A percentile compares a stretch with the other conserved stretches of the same genome.
Evolutionary conservation across 2,113 vertebrate genomes (phyloP).

Genomic region (Ariopsis seemanni): DNA sequence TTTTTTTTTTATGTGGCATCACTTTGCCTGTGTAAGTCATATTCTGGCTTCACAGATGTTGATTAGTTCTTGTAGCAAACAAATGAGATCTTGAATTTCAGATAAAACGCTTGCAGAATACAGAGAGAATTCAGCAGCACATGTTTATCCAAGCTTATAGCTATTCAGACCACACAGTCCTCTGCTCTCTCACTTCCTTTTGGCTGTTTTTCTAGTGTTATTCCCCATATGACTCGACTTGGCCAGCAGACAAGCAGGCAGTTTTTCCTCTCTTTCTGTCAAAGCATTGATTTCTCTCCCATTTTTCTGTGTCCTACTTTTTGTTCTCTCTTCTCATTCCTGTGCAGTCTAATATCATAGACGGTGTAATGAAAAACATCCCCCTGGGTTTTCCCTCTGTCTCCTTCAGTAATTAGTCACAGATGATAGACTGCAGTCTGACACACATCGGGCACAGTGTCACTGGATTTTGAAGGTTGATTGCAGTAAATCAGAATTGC

Average conservation of each 20-base stretch:
- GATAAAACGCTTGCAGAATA: constrained; percentile 1
- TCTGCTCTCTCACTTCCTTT: constrained; percentile 47
- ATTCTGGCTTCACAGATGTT: constrained; percentile 8
- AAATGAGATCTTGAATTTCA: constrained; percentile 9
- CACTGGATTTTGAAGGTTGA: constrained; percentile 49
- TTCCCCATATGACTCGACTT: constrained; percentile 47
- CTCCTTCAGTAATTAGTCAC: constrained; percentile 59
- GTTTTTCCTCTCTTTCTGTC: constrained; percentile 37
- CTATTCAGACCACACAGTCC: constrained; percentile 38
- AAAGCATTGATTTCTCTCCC: constrained; percentile 21
- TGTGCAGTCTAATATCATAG: constrained; percentile 21
- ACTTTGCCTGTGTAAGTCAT: not conserved
- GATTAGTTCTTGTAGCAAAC: constrained; percentile 16
- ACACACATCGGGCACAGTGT: constrained; percentile 45
- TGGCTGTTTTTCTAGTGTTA: constrained; percentile 48
- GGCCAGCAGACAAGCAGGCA: constrained; percentile 52
- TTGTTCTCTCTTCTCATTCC: constrained; percentile 1
- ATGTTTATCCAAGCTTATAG: constrained; percentile 25
- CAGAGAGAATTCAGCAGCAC: constrained; percentile 16
- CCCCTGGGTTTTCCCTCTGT: constrained; percentile 25
- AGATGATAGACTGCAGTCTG: constrained; percentile 53
- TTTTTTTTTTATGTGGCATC: constrained; percentile 8
- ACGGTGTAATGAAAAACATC: constrained; percentile 47
- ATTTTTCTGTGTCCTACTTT: constrained; percentile 22
- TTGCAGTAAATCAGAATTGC: not conserved